Base-by-base conservation (phyloP, 2,113 vertebrate genomes). In the Mohoua ochrocephala region DNA sequence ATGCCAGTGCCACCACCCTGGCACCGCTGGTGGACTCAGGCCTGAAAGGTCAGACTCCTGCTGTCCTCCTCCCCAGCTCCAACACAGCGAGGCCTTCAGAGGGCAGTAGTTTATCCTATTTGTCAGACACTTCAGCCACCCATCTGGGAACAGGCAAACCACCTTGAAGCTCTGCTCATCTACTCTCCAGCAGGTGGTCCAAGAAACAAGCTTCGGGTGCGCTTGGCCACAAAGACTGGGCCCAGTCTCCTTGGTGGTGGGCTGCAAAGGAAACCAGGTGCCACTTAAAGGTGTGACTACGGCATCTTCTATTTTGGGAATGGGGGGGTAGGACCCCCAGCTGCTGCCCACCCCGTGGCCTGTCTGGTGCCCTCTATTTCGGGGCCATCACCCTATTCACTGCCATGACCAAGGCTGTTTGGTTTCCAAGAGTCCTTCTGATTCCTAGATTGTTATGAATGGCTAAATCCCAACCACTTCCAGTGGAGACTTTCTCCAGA, bases 11-110 rank as follows among this genome's bases (percentile, higher is more conserved):
- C 77, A 56, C 27, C 45, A 37, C 7, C 27, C 30, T 71, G 64
- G 15, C 44, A 28, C n/a, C 0, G 0, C n/a, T 2, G 6, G 5
- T 17, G 33, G n/a, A 5, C 19, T 53, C 59, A 12, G 8, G 15
- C 57, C 53, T 53, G 53, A 28, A 12, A 49, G 28, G 19, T 41
- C 57, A 64, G 33, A 5, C 4, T 45, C n/a, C 78, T 67, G 74
- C 30, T 57, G 19, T 57, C 22, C 26, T 41, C 10, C 24, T 85
- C 47, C 42, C 18, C 49, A 21, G n/a, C 47, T 68, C 26, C 75
- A 75, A 42, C 77, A 63, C 39, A 47, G 33, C 0, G 0, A 68
- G 37, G 52, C 56, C 26, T 0, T 71, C 54, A 39, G 76, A 92
- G 45, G 50, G 42, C 23, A 74, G 45, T 33, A 37, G 35, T 35